Evolutionary conservation across 2,888 invertebrate genomes (phyloP).

Genomic region (Philopedon plagiatum): DNA sequence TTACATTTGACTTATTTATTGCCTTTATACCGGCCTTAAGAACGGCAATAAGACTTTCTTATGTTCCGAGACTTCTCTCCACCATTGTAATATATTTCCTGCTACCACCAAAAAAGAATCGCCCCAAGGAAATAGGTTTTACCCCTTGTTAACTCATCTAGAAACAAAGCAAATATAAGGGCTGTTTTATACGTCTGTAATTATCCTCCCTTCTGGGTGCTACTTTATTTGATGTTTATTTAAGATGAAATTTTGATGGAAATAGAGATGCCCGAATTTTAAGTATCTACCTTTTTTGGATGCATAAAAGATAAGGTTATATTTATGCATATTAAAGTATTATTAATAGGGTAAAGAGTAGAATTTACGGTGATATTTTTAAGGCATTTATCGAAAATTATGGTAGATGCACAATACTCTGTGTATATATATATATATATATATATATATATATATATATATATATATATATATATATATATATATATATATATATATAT

Average conservation of each 20-base stretch:
- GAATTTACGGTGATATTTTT: too few relatives aligned
- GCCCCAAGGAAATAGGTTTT: constrained; percentile 23
- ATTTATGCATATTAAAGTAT: constrained; percentile 9
- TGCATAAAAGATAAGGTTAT: not conserved
- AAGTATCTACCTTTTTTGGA: constrained; percentile 7
- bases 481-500: too few relatives aligned
- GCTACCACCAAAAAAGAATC: constrained; percentile 18
- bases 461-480: too few relatives aligned
- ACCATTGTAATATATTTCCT: constrained; percentile 33
- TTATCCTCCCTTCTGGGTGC: constrained; percentile 6
- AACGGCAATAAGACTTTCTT: not conserved
- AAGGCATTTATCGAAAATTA: too few relatives aligned
- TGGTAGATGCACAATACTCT: too few relatives aligned
- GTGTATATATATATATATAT: too few relatives aligned
- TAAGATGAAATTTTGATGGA: constrained; percentile 21
- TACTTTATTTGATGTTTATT: constrained; percentile 21
- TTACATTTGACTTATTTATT: too few relatives aligned
- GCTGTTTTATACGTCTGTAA: constrained; percentile 27
- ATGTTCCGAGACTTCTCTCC: not conserved
- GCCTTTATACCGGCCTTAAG: not conserved
- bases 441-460: too few relatives aligned
- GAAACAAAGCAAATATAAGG: constrained; percentile 41
- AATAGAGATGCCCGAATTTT: constrained; percentile 1
- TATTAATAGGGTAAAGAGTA: too few relatives aligned
- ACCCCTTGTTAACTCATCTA: constrained; percentile 42